These are phyloP conservation scores for Dryobota labecula DNA, from an alignment of 2,888 invertebrate species.

Conservation along the genomic window DNA sequence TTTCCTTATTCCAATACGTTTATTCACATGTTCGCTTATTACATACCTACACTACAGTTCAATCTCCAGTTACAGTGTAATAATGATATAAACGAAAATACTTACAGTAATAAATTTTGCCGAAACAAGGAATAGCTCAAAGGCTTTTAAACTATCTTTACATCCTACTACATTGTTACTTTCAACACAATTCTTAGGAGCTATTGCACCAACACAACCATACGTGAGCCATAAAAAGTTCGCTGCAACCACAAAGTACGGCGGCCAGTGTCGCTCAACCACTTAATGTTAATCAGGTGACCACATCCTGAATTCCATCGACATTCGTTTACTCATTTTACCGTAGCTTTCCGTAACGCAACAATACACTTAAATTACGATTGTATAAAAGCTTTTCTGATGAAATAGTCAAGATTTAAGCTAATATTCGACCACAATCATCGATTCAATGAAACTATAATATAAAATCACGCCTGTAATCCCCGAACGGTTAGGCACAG, in stretches of 20 bases:
- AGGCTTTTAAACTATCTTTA: neutral
- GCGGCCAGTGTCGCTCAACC: slow-evolving; percentile 19
- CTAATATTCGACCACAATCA: neutral
- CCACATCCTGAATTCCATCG: slow-evolving; percentile 48
- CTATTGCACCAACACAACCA: slow-evolving; percentile 26
- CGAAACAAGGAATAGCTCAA: slow-evolving; percentile 8
- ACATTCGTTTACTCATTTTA: slow-evolving; percentile 12
- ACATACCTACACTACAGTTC: slow-evolving; percentile 3
- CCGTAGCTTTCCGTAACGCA: neutral
- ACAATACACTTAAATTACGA: neutral
- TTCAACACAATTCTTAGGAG: slow-evolving; percentile 23
- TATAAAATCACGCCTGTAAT: neutral
- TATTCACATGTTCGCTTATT: slow-evolving; percentile 54
- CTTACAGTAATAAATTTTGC: neutral
- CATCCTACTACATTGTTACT: neutral
- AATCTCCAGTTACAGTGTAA: slow-evolving; percentile 1
- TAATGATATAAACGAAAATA: slow-evolving; percentile 4
- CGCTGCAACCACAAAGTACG: slow-evolving; percentile 36
- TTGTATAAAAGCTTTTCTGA: neutral
- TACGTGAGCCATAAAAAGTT: slow-evolving; percentile 21
- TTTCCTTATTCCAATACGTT: slow-evolving; percentile 51
- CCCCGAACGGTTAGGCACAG: neutral
- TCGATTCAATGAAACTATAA: neutral
- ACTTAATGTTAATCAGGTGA: slow-evolving; percentile 29
- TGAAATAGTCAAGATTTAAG: neutral